Evolutionary conservation across 2,113 vertebrate genomes (phyloP).

Genomic region (Elanoides forficatus): DNA sequence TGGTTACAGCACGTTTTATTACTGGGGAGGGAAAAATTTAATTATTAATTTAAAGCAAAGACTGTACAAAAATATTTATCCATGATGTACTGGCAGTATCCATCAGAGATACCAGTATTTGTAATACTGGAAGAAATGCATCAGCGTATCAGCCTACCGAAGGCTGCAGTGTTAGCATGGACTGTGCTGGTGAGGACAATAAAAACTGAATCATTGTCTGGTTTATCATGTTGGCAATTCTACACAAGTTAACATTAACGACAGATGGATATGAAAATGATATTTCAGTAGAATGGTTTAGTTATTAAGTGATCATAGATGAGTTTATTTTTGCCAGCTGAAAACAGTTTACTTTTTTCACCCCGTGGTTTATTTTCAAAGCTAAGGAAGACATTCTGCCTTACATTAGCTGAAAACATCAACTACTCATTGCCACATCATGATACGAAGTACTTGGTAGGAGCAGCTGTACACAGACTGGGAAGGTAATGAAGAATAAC

Average conservation of each 20-base stretch:
- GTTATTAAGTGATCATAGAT: not conserved
- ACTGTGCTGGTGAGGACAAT: not conserved
- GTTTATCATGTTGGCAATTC: not conserved
- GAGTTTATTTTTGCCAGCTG: not conserved
- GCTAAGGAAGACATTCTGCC: not conserved
- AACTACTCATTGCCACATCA: not conserved
- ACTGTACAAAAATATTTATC: not conserved
- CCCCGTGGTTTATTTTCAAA: not conserved
- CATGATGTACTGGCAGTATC: not conserved
- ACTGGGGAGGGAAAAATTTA: not conserved
- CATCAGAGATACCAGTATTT: not conserved
- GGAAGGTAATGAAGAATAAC: not conserved
- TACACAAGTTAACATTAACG: not conserved
- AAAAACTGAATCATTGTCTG: not conserved
- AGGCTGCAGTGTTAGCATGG: not conserved
- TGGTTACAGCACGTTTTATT: not conserved
- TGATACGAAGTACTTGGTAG: not conserved
- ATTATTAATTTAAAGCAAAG: not conserved
- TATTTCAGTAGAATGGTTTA: not conserved
- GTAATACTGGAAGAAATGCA: not conserved
- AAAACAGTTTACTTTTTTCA: not conserved
- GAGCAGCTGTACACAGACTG: not conserved
- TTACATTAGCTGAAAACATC: not conserved
- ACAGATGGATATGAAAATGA: not conserved
- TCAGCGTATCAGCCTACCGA: not conserved